A percentile compares a stretch with the other conserved stretches of the same genome.
These are phyloP conservation scores for Pachyseris speciosa DNA, from an alignment of 64 coral and sea anemone genomes.

Conservation along the genomic window DNA sequence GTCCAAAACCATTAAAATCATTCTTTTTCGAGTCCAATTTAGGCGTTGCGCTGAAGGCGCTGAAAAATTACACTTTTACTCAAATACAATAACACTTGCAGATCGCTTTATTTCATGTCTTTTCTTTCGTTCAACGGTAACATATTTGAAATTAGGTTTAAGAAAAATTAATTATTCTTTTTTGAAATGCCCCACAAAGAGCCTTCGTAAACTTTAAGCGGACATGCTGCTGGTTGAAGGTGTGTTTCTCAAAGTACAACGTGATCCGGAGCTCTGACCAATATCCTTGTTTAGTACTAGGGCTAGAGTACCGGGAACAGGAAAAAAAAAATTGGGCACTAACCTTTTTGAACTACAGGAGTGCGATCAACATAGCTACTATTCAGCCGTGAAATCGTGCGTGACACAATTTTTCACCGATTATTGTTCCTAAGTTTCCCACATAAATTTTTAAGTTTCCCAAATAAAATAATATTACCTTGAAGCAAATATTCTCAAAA, in stretches of 20 bases:
- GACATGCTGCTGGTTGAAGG: too few species aligned
- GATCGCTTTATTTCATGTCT: neutral
- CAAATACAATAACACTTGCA: neutral
- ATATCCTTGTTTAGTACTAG: conserved; percentile 1
- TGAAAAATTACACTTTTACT: neutral
- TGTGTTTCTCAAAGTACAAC: neutral
- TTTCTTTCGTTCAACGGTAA: neutral
- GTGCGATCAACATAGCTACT: neutral
- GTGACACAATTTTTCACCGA: too few species aligned
- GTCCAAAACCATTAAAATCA: neutral
- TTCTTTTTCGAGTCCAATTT: neutral
- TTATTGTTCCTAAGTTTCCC: too few species aligned
- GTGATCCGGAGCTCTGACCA: neutral
- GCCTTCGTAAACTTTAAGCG: too few species aligned
- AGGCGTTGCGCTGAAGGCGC: too few species aligned
- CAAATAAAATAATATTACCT: too few species aligned
- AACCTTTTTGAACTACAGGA: neutral
- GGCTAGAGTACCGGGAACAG: neutral
- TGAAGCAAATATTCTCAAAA: too few species aligned
- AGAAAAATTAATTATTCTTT: neutral
- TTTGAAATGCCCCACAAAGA: too few species aligned
- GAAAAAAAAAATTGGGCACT: conserved; percentile 13
- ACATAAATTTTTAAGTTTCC: too few species aligned
- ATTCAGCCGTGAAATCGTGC: neutral
- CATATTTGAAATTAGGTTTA: neutral